A percentile compares a stretch with the other conserved stretches of the same genome.
Conservation (phyloP, 2,797 vertebrate species). For the Melanotaenia boesemani region DNA sequence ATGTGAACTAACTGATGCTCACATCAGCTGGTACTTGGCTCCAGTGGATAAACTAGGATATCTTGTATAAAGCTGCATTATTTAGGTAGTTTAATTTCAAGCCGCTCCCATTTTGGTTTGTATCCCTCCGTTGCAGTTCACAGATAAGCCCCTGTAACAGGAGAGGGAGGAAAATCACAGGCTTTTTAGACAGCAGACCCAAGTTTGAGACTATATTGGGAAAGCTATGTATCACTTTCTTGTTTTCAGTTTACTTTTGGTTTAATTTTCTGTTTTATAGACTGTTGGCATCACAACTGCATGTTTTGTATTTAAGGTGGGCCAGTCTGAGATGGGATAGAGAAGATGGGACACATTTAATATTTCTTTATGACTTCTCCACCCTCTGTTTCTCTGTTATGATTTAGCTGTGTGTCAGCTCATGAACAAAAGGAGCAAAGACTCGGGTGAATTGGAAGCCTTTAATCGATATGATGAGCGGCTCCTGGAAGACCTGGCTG, state of each 20-base stretch:
- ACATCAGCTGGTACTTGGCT: too few species aligned
- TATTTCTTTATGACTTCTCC: not conserved
- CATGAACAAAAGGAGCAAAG: conserved; percentile 57
- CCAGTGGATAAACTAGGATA: not conserved
- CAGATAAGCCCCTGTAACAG: not conserved
- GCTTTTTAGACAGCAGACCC: not conserved
- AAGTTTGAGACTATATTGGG: not conserved
- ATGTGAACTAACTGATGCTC: too few species aligned
- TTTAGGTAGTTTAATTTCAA: not conserved
- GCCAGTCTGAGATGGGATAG: not conserved
- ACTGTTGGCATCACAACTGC: not conserved
- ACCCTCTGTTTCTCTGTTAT: not conserved
- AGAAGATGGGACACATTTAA: not conserved
- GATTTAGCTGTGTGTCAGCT: conserved; percentile 69
- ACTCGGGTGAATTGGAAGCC: conserved; percentile 50
- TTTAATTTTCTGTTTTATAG: not conserved
- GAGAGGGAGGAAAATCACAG: not conserved
- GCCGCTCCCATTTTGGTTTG: not conserved
- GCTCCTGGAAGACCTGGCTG: conserved; percentile 67
- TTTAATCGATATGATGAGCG: conserved; percentile 71
- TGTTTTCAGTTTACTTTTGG: not conserved
- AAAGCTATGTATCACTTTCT: not conserved
- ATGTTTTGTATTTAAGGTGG: not conserved
- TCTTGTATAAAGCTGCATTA: not conserved
- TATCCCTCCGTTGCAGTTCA: not conserved